These are phyloP conservation scores for Xiphophorus couchianus DNA, from an alignment of 2,113 vertebrate species.

Conservation along the genomic window DNA sequence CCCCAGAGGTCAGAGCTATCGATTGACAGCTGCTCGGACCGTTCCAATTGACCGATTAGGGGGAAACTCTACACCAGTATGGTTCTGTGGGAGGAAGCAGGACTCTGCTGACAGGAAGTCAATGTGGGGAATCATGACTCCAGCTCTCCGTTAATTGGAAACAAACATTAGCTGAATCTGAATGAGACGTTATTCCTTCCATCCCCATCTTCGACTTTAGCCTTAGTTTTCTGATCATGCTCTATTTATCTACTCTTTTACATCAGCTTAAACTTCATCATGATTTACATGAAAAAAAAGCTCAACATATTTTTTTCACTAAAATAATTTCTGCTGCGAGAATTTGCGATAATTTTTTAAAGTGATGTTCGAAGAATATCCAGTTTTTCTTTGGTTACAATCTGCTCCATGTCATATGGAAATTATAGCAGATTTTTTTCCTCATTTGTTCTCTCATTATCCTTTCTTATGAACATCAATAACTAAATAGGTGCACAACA, in stretches of 20 bases:
- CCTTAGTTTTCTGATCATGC: conserved; percentile 10
- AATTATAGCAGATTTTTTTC: neutral
- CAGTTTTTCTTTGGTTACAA: neutral
- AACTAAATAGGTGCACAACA: neutral
- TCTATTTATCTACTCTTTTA: neutral
- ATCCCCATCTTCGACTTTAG: conserved; percentile 1
- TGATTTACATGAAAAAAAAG: neutral
- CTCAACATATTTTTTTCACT: neutral
- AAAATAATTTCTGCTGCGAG: neutral
- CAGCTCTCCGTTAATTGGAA: conserved; percentile 55
- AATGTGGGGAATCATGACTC: conserved; percentile 58
- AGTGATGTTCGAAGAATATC: too few relatives aligned
- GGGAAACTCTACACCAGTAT: conserved; percentile 3
- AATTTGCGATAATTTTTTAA: neutral
- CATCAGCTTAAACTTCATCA: conserved; percentile 5
- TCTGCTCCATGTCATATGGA: neutral
- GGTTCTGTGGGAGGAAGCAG: conserved; percentile 5
- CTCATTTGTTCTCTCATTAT: neutral
- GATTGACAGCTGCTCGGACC: conserved; percentile 26
- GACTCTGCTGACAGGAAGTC: conserved; percentile 60
- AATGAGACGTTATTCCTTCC: conserved; percentile 34
- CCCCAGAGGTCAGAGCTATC: neutral
- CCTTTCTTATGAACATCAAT: neutral
- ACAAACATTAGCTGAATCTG: conserved; percentile 53
- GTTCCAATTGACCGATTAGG: conserved; percentile 20